Percentiles rank a stretch among this genome's conserved stretches.
These are phyloP conservation scores for Anarsia innoxiella DNA, from an alignment of 2,888 invertebrate species.

Conservation along the genomic window DNA sequence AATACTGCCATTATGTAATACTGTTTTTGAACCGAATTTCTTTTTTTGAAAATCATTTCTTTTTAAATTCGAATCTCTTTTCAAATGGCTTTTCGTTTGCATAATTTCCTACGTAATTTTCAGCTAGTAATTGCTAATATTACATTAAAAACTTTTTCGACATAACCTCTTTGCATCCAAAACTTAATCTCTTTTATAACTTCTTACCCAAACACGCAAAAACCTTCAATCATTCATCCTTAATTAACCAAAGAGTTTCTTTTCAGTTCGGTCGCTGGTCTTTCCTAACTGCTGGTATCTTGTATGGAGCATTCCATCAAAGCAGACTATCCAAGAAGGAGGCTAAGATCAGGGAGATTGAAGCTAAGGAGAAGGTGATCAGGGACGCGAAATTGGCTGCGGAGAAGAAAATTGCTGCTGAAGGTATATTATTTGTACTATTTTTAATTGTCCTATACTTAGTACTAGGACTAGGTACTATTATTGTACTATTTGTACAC, in stretches of 20 bases:
- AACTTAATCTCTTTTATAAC: too few relatives aligned
- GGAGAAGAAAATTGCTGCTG: slow-evolving; percentile 79
- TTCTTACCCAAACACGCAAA: too few relatives aligned
- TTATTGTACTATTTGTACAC: too few relatives aligned
- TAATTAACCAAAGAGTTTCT: too few relatives aligned
- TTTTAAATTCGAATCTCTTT: background rate
- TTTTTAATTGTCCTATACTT: too few relatives aligned
- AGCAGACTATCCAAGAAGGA: slow-evolving; percentile 81
- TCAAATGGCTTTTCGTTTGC: background rate
- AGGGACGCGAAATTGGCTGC: slow-evolving; percentile 82
- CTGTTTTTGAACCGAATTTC: slow-evolving; percentile 32
- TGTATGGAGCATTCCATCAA: slow-evolving; percentile 85
- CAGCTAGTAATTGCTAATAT: slow-evolving; percentile 6
- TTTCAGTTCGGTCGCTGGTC: slow-evolving; percentile 88
- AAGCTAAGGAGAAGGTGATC: slow-evolving; percentile 78
- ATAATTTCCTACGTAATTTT: too few relatives aligned
- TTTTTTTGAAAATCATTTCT: slow-evolving; percentile 17
- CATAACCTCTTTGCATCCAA: slow-evolving; percentile 11
- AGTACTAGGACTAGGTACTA: too few relatives aligned
- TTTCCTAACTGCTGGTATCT: slow-evolving; percentile 80
- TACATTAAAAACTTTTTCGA: slow-evolving; percentile 2
- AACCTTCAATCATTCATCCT: too few relatives aligned
- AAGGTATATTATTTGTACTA: slow-evolving; percentile 66
- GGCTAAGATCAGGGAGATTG: slow-evolving; percentile 77
- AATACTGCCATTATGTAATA: slow-evolving; percentile 49